Conservation (phyloP, 2,888 invertebrate species). For the Chrysotoxum bicinctum region DNA sequence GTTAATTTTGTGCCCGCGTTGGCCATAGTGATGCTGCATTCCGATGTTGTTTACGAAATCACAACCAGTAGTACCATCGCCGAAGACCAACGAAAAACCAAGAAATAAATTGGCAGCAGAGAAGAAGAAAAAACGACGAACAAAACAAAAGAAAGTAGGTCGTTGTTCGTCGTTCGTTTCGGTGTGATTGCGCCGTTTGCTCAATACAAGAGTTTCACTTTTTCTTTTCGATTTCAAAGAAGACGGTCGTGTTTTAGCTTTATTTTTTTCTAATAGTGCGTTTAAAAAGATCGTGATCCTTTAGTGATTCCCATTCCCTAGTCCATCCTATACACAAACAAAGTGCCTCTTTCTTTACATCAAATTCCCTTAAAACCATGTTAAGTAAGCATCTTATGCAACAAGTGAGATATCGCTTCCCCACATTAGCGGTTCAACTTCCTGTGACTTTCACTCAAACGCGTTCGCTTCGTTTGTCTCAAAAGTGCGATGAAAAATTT, state of each 20-base stretch:
- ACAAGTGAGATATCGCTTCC: constrained; percentile 62
- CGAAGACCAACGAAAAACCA: constrained; percentile 33
- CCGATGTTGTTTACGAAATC: constrained; percentile 71
- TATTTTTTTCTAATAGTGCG: constrained; percentile 7
- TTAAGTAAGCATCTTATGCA: constrained; percentile 71
- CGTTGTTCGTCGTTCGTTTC: constrained; percentile 47
- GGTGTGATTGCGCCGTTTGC: constrained; percentile 35
- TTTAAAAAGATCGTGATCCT: constrained; percentile 38
- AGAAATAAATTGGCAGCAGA: constrained; percentile 57
- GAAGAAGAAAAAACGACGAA: constrained; percentile 52
- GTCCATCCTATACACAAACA: constrained; percentile 11
- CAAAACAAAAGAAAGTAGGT: constrained; percentile 73
- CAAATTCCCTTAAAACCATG: constrained; percentile 47
- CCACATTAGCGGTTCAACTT: constrained; percentile 34
- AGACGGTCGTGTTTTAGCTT: constrained; percentile 50
- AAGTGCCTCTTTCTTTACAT: constrained; percentile 35
- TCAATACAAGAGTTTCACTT: constrained; percentile 60
- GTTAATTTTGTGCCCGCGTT: neutral
- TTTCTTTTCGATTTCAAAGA: constrained; percentile 67
- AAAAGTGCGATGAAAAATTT: constrained; percentile 74
- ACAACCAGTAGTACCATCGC: constrained; percentile 33
- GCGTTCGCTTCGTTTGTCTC: constrained; percentile 36
- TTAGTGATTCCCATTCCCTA: constrained; percentile 25
- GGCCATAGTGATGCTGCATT: constrained; percentile 65
- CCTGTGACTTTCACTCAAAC: constrained; percentile 64